phyloP scores from a whole-genome alignment of 2,888 invertebrate genomes.

The Oscheius sp. region DNA sequence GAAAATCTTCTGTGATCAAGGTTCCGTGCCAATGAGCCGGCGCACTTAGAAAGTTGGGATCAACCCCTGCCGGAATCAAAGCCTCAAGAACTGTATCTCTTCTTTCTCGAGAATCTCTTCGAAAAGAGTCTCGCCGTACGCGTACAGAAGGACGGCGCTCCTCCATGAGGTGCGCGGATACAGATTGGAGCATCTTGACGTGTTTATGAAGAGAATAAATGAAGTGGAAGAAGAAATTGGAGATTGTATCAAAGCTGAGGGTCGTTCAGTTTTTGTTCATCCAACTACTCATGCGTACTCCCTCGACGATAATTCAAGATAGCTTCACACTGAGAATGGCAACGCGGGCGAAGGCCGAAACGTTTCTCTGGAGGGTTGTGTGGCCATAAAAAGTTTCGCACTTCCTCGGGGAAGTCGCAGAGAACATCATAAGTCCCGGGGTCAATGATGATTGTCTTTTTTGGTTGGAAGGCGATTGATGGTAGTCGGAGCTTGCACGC shows the following conservation, averaged over 20 bases:
- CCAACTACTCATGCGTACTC: slow-evolving; percentile 33
- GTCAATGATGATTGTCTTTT: neutral
- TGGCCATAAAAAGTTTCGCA: slow-evolving; percentile 18
- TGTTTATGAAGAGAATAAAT: neutral
- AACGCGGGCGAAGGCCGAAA: slow-evolving; percentile 16
- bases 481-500: neutral
- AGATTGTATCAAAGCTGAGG: slow-evolving; percentile 18
- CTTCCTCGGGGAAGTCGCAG: slow-evolving; percentile 5
- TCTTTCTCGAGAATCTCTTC: too few relatives aligned
- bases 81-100: slow-evolving; percentile 6
- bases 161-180: slow-evolving; percentile 58
- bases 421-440: neutral
- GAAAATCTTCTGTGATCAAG: slow-evolving; percentile 37
- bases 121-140: neutral
- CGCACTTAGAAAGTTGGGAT: slow-evolving; percentile 36
- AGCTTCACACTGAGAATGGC: slow-evolving; percentile 25
- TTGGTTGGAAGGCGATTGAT: neutral
- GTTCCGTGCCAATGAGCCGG: slow-evolving; percentile 42
- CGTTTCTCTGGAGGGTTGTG: slow-evolving; percentile 26
- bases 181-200: slow-evolving; percentile 57
- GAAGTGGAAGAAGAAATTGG: neutral
- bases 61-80: slow-evolving; percentile 6
- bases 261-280: slow-evolving; percentile 30
- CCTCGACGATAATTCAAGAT: slow-evolving; percentile 31
- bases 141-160: slow-evolving; percentile 45